Evolutionary conservation across 2,113 vertebrate genomes (phyloP).

Genomic region (Sturnira hondurensis): DNA sequence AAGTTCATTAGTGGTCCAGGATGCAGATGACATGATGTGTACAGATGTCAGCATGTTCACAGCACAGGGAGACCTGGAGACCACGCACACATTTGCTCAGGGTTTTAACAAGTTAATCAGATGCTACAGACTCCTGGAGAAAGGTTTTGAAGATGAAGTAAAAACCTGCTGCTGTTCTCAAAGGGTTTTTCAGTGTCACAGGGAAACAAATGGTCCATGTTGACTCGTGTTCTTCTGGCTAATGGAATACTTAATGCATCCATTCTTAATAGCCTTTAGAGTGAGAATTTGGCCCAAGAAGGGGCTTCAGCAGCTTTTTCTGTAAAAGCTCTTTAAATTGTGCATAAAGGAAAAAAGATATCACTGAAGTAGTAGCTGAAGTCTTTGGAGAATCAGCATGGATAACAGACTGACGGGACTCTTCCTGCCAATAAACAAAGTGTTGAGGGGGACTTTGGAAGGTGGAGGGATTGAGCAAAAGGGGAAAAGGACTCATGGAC

Average conservation of each 20-base stretch:
- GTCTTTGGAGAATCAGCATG: neutral
- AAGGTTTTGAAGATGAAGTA: conserved; percentile 99
- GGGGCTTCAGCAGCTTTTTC: conserved; percentile 95
- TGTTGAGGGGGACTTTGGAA: too few relatives aligned
- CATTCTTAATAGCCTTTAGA: conserved; percentile 96
- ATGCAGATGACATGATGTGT: neutral
- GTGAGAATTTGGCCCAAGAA: conserved; percentile 98
- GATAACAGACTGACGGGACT: conserved; percentile 90
- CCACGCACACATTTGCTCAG: neutral
- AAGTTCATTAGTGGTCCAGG: too few relatives aligned
- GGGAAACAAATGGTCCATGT: conserved; percentile 97
- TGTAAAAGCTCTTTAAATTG: conserved; percentile 49
- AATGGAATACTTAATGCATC: conserved; percentile 95
- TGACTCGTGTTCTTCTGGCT: conserved; percentile 95
- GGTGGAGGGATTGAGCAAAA: too few relatives aligned
- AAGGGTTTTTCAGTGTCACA: conserved; percentile 98
- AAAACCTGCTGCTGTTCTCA: conserved; percentile 99
- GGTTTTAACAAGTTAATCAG: conserved; percentile 95
- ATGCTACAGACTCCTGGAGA: conserved; percentile 99
- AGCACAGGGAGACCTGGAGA: neutral
- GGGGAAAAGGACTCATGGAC: too few relatives aligned
- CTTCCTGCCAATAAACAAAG: conserved; percentile 97
- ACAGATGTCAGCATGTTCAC: neutral
- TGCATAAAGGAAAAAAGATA: neutral
- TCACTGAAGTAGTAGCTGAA: neutral